A percentile compares a stretch with the other conserved stretches of the same genome.
Conservation (phyloP, 2,113 vertebrate genomes). For the Hystrix cristata region DNA sequence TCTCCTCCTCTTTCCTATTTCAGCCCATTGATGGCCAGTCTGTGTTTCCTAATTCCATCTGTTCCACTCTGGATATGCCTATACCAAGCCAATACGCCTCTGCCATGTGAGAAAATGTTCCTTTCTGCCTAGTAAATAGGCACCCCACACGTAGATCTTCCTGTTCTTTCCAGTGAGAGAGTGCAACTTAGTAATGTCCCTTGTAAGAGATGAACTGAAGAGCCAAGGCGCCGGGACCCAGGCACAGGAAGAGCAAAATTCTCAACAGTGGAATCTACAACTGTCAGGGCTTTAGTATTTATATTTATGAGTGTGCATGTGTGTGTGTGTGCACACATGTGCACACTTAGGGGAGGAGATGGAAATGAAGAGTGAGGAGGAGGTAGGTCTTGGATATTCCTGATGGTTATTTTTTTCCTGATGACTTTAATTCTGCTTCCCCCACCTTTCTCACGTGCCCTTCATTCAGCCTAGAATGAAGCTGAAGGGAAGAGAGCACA, state of each 20-base stretch:
- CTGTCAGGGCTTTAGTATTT: neutral
- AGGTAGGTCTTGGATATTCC: neutral
- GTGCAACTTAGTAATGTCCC: neutral
- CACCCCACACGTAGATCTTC: neutral
- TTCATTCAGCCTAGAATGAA: neutral
- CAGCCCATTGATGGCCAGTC: neutral
- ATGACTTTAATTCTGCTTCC: neutral
- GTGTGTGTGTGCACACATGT: neutral
- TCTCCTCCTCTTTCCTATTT: neutral
- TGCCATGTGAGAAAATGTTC: neutral
- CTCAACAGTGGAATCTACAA: neutral
- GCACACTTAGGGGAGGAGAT: neutral
- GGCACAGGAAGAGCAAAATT: neutral
- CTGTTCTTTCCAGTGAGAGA: neutral
- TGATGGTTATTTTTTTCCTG: neutral
- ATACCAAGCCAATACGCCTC: accelerated
- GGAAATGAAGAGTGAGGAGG: neutral
- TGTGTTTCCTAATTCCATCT: neutral
- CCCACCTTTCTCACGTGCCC: neutral
- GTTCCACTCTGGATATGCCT: accelerated
- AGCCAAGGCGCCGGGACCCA: neutral
- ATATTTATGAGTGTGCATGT: neutral
- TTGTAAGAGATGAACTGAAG: neutral
- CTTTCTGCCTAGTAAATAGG: neutral
- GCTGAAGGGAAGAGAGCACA: too few relatives aligned